Evolutionary conservation across 2,888 invertebrate species (phyloP).

Genomic region (Taphrorychus bicolor): DNA sequence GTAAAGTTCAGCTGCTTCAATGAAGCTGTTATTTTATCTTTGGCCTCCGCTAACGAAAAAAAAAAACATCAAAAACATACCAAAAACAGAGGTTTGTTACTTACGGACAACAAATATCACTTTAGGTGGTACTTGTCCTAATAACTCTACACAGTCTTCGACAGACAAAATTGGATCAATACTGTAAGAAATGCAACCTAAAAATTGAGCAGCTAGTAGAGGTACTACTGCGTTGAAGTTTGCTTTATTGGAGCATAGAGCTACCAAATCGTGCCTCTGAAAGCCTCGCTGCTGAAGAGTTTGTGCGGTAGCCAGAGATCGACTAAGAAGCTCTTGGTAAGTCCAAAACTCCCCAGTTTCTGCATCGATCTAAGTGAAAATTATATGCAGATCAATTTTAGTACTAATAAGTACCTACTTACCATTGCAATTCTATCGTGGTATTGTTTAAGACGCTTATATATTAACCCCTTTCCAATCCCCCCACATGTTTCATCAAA

Average conservation of each 20-base stretch:
- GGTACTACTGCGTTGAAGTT: not conserved
- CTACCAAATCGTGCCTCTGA: not conserved
- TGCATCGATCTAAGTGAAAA: not conserved
- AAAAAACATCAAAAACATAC: not conserved
- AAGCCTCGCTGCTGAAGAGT: not conserved
- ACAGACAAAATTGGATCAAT: not conserved
- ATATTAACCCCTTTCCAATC: slow-evolving; percentile 1
- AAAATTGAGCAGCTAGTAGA: not conserved
- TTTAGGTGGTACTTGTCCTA: not conserved
- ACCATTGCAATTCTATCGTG: slow-evolving; percentile 11
- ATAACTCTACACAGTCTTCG: not conserved
- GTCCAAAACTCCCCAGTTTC: not conserved
- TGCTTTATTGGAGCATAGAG: not conserved
- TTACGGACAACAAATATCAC: not conserved
- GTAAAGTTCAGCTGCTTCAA: not conserved
- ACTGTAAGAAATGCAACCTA: slow-evolving; percentile 1
- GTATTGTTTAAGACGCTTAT: slow-evolving; percentile 5
- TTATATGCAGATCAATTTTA: not conserved
- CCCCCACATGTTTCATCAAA: slow-evolving; percentile 26
- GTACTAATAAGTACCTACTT: not conserved
- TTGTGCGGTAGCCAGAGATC: not conserved
- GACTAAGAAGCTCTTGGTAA: not conserved
- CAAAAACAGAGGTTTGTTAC: not conserved
- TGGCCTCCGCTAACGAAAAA: not conserved
- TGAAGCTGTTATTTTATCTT: not conserved